Conservation (phyloP, 2,888 invertebrate genomes). For the Barypeithes pellucidus region DNA sequence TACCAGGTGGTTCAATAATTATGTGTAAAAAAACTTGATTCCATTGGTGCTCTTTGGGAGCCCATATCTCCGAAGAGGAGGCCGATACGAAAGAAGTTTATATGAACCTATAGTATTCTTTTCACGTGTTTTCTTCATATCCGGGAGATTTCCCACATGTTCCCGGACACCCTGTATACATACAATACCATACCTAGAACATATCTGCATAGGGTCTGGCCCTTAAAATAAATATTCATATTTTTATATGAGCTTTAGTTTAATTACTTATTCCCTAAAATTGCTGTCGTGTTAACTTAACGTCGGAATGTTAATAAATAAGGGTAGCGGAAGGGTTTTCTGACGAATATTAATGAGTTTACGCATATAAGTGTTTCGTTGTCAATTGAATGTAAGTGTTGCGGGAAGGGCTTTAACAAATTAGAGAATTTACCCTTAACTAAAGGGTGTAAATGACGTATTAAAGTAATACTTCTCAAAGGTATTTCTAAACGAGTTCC, state of each 20-base stretch:
- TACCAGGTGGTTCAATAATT: too few species aligned
- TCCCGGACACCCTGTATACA: too few species aligned
- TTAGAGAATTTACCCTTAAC: conserved; percentile 9
- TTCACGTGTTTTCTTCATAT: too few species aligned
- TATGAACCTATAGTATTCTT: too few species aligned
- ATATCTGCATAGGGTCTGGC: not conserved
- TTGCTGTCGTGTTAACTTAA: conserved; percentile 43
- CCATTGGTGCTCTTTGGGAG: too few species aligned
- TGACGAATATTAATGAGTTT: conserved; percentile 48
- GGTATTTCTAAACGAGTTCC: not conserved
- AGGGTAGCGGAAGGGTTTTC: conserved; percentile 32
- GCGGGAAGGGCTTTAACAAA: conserved; percentile 29
- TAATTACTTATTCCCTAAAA: conserved; percentile 48
- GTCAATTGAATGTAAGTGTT: conserved; percentile 43
- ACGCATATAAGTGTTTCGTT: conserved; percentile 44
- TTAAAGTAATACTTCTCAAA: not conserved
- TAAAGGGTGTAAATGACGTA: not conserved
- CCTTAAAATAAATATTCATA: not conserved
- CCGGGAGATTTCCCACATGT: too few species aligned
- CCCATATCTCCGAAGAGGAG: too few species aligned
- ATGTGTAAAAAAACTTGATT: too few species aligned
- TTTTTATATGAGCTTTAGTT: conserved; percentile 16
- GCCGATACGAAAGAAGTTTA: too few species aligned
- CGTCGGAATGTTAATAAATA: conserved; percentile 48
- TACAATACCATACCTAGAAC: not conserved